Base-by-base conservation (phyloP, 2,888 invertebrate genomes). In the Hyposoter didymator region DNA sequence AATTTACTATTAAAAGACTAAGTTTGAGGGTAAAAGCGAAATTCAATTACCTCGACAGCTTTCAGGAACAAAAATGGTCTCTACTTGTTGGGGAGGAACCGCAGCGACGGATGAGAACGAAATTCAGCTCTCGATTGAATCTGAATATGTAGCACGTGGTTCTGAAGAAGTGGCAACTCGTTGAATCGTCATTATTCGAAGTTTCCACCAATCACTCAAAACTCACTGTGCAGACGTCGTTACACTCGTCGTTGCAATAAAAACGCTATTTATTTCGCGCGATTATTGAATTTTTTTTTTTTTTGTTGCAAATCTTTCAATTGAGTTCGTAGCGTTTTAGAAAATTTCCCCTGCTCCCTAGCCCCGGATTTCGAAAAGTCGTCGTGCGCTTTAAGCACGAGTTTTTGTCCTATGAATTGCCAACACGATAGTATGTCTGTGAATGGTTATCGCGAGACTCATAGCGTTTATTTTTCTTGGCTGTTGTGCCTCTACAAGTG, bases 401-500 rank as follows among this genome's bases (percentile, higher is more conserved):
- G 6, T 59, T 59, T 73, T 22, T 4, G 43, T 17, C 4, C 0
- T 7, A 49, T 32, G 3, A 47, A 47, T 43, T 43, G 28, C 17
- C 7, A 43, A 6, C 10, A 32, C 6, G 28, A 17, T 5, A 52
- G 28, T 17, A 35, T 62, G 17, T 32, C 22, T 14, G 22, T 22
- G 47, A 17, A 43, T 49, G 76, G 10, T 47, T 62, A 59, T 43
- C 62, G 35, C 67, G 19, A 62, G 59, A 43, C 19, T 59, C 66
- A 22, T 82, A 52, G 39, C 45, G 52, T 82, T 78, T 78, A 82
- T 86, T 84, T 84, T 70, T 80, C 55, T 80, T 75, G 74, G 59
- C 80, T 52, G 69, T 19, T 59, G 47, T 70, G 75, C 91, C 87
- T 91, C 93, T 91, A 93, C 93, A 93, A 92, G 93, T 93, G 93